A percentile compares a stretch with the other conserved stretches of the same genome.
phyloP scores from a whole-genome alignment of 2,797 vertebrate species.

The Apogon talboti region DNA sequence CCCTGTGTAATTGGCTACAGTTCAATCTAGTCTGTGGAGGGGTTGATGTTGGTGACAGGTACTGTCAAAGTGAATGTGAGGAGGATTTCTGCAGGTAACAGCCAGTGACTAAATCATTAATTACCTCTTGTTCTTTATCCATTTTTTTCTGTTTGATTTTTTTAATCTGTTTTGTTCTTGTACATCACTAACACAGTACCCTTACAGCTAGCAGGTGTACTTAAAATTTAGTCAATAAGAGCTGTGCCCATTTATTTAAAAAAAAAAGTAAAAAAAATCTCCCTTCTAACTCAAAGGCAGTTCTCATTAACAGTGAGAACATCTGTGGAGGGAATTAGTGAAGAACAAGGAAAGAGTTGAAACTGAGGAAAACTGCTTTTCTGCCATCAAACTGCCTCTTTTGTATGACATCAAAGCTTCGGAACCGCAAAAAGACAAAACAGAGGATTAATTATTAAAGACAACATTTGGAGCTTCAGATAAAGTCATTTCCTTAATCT shows the following conservation, averaged over 20 bases:
- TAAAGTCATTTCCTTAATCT: constrained; percentile 26
- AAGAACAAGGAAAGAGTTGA: constrained; percentile 14
- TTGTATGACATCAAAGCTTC: constrained; percentile 5
- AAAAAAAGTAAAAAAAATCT: not conserved
- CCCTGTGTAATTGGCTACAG: constrained; percentile 14
- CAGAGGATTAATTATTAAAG: constrained; percentile 6
- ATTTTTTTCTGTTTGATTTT: constrained; percentile 29
- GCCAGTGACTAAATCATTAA: constrained; percentile 59
- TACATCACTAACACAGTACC: constrained; percentile 55
- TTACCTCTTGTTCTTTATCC: constrained; percentile 60
- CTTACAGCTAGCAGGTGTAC: constrained; percentile 45
- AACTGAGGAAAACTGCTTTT: constrained; percentile 15
- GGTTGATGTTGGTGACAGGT: constrained; percentile 58
- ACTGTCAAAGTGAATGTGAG: constrained; percentile 77
- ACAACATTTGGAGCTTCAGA: constrained; percentile 2
- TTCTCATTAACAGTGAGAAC: constrained; percentile 23
- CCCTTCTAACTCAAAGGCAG: constrained; percentile 25
- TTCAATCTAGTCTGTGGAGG: constrained; percentile 16
- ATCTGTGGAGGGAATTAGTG: constrained; percentile 10
- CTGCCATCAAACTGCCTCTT: not conserved
- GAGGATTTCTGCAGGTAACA: constrained; percentile 63
- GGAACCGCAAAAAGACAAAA: constrained; percentile 4
- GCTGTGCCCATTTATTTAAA: constrained; percentile 7
- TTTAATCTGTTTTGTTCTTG: constrained; percentile 54
- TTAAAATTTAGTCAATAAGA: constrained; percentile 41